Conservation (phyloP, 1,140 invertebrate species). For the Pantala flavescens region DNA sequence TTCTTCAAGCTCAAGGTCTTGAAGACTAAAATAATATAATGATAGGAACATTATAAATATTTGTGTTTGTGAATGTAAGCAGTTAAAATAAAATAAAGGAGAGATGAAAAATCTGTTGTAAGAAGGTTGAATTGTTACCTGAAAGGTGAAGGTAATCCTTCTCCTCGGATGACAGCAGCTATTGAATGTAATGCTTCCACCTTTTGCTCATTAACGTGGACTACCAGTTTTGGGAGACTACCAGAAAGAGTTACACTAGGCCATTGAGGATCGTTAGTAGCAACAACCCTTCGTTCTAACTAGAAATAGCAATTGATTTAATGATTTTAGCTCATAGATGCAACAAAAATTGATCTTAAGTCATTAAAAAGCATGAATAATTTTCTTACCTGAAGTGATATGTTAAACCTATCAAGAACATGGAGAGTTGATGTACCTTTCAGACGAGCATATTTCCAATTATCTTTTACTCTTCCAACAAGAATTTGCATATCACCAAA, state of each 20-base stretch:
- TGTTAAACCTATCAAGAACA: conserved; percentile 82
- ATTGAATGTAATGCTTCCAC: conserved; percentile 51
- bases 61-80: too few species aligned
- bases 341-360: background rate
- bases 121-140: conserved; percentile 16
- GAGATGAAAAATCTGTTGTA: too few species aligned
- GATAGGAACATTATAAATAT: too few species aligned
- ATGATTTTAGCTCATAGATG: background rate
- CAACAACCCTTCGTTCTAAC: conserved; percentile 67
- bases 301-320: conserved; percentile 27
- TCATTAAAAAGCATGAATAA: background rate
- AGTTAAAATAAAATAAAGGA: too few species aligned
- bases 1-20: too few species aligned
- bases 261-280: conserved; percentile 72
- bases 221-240: conserved; percentile 71
- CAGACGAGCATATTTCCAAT: conserved; percentile 77
- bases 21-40: too few species aligned
- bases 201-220: conserved; percentile 84
- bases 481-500: conserved; percentile 35
- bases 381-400: conserved; percentile 56
- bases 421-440: conserved; percentile 75
- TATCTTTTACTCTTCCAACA: conserved; percentile 74
- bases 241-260: conserved; percentile 72
- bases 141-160: conserved; percentile 38
- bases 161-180: conserved; percentile 33